These are phyloP conservation scores for Cryptosula pallasiana DNA, from an alignment of 2,888 invertebrate genomes.

Conservation along the genomic window DNA sequence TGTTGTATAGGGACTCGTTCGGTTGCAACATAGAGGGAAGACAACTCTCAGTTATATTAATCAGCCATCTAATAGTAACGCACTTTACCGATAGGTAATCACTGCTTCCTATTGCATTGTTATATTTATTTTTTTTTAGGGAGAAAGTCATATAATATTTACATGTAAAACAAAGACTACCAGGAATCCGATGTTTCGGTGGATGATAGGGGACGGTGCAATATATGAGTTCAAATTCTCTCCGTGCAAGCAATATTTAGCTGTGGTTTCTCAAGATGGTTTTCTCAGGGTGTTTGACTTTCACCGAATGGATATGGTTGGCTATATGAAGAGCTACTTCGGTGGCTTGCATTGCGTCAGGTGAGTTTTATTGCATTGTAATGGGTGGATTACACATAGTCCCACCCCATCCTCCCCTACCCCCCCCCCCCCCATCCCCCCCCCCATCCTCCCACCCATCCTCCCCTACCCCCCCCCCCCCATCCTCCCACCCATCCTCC, in stretches of 20 bases:
- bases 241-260: slow-evolving; percentile 85
- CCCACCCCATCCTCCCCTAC: too few species aligned
- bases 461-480: too few species aligned
- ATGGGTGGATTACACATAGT: too few species aligned
- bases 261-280: slow-evolving; percentile 81
- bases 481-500: too few species aligned
- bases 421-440: too few species aligned
- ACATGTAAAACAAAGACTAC: slow-evolving; percentile 95
- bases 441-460: too few species aligned
- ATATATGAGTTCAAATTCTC: slow-evolving; percentile 97
- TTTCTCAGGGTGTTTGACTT: slow-evolving; percentile 93
- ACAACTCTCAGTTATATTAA: too few species aligned
- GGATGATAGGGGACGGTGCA: slow-evolving; percentile 58
- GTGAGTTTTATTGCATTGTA: neutral
- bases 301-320: slow-evolving; percentile 91
- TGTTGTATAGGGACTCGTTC: too few species aligned
- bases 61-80: too few species aligned
- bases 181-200: slow-evolving; percentile 84
- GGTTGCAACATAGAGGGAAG: too few species aligned
- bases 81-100: too few species aligned
- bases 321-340: slow-evolving; percentile 87
- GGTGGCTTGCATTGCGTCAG: slow-evolving; percentile 89
- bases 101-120: too few species aligned
- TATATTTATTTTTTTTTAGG: slow-evolving; percentile 1
- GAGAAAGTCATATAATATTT: slow-evolving; percentile 58